Conservation (phyloP, 2,888 invertebrate genomes). For the Eucriotettix oculatus region DNA sequence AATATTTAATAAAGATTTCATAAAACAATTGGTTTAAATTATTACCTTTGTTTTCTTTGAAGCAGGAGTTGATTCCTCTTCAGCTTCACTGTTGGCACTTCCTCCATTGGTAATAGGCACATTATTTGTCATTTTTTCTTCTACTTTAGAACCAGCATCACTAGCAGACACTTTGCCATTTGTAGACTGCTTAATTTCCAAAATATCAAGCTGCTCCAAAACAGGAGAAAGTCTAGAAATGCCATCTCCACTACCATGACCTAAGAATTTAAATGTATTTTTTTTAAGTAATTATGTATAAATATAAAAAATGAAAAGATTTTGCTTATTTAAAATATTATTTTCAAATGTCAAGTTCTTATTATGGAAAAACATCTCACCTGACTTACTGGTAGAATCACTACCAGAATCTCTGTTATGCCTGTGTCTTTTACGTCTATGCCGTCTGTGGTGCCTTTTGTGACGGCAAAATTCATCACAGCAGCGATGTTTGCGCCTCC, state of each 20-base stretch:
- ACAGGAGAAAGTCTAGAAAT: background rate
- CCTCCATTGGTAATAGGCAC: background rate
- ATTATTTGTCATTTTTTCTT: background rate
- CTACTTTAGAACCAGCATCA: background rate
- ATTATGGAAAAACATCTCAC: too few species aligned
- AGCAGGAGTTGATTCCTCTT: background rate
- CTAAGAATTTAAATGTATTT: background rate
- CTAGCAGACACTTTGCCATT: too few species aligned
- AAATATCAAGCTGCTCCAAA: background rate
- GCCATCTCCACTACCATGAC: background rate
- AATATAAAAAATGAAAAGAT: too few species aligned
- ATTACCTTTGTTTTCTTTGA: background rate
- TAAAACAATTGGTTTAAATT: background rate
- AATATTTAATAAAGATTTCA: too few species aligned
- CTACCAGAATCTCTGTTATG: slow-evolving; percentile 24
- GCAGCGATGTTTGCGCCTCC: slow-evolving; percentile 51
- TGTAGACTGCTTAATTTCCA: background rate
- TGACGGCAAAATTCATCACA: slow-evolving; percentile 52
- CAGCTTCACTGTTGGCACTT: background rate
- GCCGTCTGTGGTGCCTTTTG: slow-evolving; percentile 24
- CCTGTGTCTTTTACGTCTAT: slow-evolving; percentile 59
- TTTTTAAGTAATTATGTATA: too few species aligned
- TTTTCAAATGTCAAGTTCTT: too few species aligned
- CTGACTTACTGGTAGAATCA: slow-evolving; percentile 4
- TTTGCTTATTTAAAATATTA: too few species aligned